Percentiles rank a stretch among this genome's conserved stretches.
phyloP scores from a whole-genome alignment of 2,797 vertebrate genomes.

The Chiroxiphia lanceolata region DNA sequence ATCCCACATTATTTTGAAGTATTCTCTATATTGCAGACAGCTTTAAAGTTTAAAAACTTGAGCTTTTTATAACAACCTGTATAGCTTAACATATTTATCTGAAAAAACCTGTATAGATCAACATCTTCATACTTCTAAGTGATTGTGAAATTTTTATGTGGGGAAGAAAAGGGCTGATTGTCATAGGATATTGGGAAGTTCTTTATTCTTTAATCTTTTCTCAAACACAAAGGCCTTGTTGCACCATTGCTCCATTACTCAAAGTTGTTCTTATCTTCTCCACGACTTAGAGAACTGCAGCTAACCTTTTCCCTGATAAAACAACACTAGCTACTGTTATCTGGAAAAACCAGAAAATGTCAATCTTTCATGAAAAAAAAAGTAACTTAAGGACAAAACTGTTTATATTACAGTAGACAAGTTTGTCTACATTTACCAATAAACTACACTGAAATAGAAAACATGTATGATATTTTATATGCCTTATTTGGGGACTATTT shows the following conservation, averaged over 20 bases:
- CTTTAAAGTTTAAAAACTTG: not conserved
- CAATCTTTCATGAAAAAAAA: conserved; percentile 19
- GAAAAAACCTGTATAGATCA: not conserved
- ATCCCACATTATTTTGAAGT: not conserved
- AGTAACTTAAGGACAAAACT: conserved; percentile 22
- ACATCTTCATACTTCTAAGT: not conserved
- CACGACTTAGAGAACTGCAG: not conserved
- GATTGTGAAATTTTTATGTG: not conserved
- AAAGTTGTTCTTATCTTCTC: conserved; percentile 28
- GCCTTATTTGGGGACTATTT: not conserved
- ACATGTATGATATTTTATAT: not conserved
- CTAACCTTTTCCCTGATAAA: not conserved
- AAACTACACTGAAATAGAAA: conserved; percentile 32
- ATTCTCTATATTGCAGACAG: not conserved
- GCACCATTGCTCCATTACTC: not conserved
- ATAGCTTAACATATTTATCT: not conserved
- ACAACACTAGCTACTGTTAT: conserved; percentile 9
- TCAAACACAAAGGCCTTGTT: not conserved
- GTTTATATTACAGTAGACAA: conserved; percentile 36
- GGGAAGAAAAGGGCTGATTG: not conserved
- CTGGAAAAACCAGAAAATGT: conserved; percentile 27
- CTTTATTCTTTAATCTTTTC: conserved; percentile 10
- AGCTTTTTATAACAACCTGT: not conserved
- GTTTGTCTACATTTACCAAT: not conserved
- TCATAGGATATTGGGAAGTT: not conserved